phyloP scores from a whole-genome alignment of 2,113 vertebrate genomes.

The Danionella cerebrum region DNA sequence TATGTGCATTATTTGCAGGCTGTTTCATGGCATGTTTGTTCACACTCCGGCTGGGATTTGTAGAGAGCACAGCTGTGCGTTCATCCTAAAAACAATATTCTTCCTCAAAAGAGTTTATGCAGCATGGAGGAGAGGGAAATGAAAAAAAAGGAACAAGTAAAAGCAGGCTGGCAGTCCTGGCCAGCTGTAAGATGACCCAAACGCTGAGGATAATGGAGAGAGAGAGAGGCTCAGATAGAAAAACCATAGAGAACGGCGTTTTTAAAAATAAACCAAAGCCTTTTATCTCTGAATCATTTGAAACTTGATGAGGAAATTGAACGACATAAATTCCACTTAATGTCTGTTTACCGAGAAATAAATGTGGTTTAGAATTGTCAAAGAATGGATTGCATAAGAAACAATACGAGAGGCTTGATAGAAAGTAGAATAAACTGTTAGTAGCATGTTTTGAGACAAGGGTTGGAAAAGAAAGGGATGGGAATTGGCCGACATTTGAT shows the following conservation, averaged over 20 bases:
- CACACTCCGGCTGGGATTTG: slow-evolving; percentile 57
- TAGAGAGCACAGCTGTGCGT: slow-evolving; percentile 28
- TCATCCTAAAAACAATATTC: slow-evolving; percentile 32
- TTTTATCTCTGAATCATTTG: not conserved
- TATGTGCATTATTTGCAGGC: slow-evolving; percentile 61
- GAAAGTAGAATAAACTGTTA: too few relatives aligned
- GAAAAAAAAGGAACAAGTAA: not conserved
- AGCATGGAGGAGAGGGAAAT: slow-evolving; percentile 1
- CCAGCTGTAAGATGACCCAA: slow-evolving; percentile 15
- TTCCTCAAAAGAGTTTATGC: slow-evolving; percentile 37
- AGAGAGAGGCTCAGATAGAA: not conserved
- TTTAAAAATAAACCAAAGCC: slow-evolving; percentile 7
- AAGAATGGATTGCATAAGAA: too few relatives aligned
- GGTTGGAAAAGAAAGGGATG: too few relatives aligned
- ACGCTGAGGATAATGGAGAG: slow-evolving; percentile 7
- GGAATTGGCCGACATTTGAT: too few relatives aligned
- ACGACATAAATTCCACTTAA: not conserved
- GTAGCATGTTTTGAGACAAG: too few relatives aligned
- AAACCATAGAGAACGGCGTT: not conserved
- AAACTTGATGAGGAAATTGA: not conserved
- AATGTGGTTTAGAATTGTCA: not conserved
- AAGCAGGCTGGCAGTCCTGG: slow-evolving; percentile 15
- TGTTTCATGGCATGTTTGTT: slow-evolving; percentile 69
- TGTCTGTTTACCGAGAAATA: not conserved
- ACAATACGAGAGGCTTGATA: too few relatives aligned